Base-by-base conservation (phyloP, 2,888 invertebrate species). In the Hypsopygia costalis region DNA sequence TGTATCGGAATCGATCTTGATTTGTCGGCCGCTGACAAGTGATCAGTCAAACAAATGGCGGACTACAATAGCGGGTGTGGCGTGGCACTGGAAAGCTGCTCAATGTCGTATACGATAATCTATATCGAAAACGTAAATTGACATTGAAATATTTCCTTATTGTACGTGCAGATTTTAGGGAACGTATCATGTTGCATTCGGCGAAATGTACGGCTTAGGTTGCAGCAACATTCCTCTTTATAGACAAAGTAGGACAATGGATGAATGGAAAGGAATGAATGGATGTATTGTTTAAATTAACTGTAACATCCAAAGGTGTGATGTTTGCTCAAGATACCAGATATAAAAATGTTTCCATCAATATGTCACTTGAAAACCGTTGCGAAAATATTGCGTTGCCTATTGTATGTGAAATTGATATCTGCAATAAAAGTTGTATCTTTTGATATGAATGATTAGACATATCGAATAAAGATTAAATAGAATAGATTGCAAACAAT, bases 1-100 rank as follows among this genome's bases (percentile, higher is more conserved):
- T 59, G 68, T 73, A 81, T 81, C 79, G 55, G 71, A 71, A 82
- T 80, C 68, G 75, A 82, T 83, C 83, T 82, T 80, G 82, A 83
- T 83, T 82, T 75, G 82, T 76, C 74, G 64, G 62, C 55, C 63
- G 82, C 77, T 77, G 83, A 83, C 85, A 81, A 72, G 75, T 73
- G 77, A 83, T 83, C 83, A 75, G 69, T 76, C 75, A 69, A 65
- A 64, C 58, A 63, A 53, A 58, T 57, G 49, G 47, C 38, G 38
- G 46, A 45, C 62, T 51, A 81, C 80, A 83, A 82, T 81, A 65
- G 75, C 60, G 65, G 79, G 78, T 63, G 73, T 69, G 73, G 70
- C 52, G 36, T 43, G 39, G 34, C 40, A 40, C 37, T 60, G 45
- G 69, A 72, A 60, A 70, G 71, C 62, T 51, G 61, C 57, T 66